These are phyloP conservation scores for Poeciliopsis infans DNA, from an alignment of 2,797 vertebrate genomes.

Conservation along the genomic window DNA sequence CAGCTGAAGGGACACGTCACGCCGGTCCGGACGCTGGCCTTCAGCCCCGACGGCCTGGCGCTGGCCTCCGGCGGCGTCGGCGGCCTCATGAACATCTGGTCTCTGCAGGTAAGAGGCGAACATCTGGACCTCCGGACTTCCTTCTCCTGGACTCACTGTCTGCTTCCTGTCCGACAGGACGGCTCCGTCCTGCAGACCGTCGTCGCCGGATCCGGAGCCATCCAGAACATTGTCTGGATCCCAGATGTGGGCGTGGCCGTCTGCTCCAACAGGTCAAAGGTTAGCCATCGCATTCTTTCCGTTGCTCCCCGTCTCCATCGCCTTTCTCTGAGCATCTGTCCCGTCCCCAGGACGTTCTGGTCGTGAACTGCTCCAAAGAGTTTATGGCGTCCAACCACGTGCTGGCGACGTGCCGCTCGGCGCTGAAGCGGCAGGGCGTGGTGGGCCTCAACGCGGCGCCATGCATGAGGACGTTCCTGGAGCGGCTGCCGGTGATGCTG, in stretches of 20 bases:
- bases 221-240: conserved; percentile 96
- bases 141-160: background rate
- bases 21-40: conserved; percentile 89
- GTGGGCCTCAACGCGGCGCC: conserved; percentile 93
- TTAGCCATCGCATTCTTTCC: conserved; percentile 40
- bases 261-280: conserved; percentile 98
- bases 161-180: conserved; percentile 80
- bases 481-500: conserved; percentile 94
- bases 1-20: conserved; percentile 95
- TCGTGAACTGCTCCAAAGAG: conserved; percentile 92
- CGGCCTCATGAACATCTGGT: conserved; percentile 98
- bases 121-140: background rate
- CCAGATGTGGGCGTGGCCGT: conserved; percentile 95
- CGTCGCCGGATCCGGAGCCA: conserved; percentile 93
- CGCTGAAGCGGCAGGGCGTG: conserved; percentile 93
- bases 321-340: background rate
- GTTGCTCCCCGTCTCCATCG: background rate
- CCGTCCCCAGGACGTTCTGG: conserved; percentile 88
- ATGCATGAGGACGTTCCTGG: conserved; percentile 96
- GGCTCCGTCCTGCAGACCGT: conserved; percentile 95
- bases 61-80: conserved; percentile 94
- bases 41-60: conserved; percentile 92
- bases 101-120: conserved; percentile 82
- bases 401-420: conserved; percentile 92
- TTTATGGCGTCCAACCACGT: conserved; percentile 91